Evolutionary conservation across 2,113 vertebrate genomes (phyloP), one percentile per base, ranked within the genome.

Genomic region (Rhynchopsitta pachyrhyncha): DNA sequence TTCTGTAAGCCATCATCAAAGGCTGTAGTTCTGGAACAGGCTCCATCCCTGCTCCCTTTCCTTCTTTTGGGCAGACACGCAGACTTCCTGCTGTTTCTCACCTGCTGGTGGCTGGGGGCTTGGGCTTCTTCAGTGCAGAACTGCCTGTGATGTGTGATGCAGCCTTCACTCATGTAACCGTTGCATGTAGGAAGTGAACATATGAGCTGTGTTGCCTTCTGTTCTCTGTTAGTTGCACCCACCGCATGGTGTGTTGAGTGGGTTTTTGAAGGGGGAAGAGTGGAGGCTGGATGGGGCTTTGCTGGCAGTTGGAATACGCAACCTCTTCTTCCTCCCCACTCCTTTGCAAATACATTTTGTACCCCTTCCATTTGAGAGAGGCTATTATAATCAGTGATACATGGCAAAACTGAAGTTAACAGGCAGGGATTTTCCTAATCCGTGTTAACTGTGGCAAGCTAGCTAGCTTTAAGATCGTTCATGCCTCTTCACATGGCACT

Each of bases 231-330:
- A 22, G 41, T 16, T 82, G 7, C 37, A 11, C 31, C 8, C 33
- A 10, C 29, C 0, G 0, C 7, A 0, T 37, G 49, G 24, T 3
- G 3, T 73, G 12, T 4, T 18, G 17, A 63, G n/a, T 24, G 37
- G 18, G 4, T 19, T 64, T 64, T 69, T 52, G 5, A 13, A 19
- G 9, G 18, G 9, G 25, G 22, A 50, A 9, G 41, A 25, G 10
- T 27, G 28, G 46, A 39, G 44, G 29, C 31, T 49, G 37, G 13
- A 37, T 41, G 37, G 23, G 70, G 18, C 13, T 75, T 83, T 90
- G 28, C 47, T 59, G n/a, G 44, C 24, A 4, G 0, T 33, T 50
- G 41, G 19, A 46, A 4, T 37, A 18, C 16, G 13, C 3, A 10
- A 27, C 25, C 57, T 74, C n/a, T 11, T 69, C 63, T 74, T 90